phyloP scores from a whole-genome alignment of 1,140 invertebrate genomes.

The Macrosteles quadrilineatus region DNA sequence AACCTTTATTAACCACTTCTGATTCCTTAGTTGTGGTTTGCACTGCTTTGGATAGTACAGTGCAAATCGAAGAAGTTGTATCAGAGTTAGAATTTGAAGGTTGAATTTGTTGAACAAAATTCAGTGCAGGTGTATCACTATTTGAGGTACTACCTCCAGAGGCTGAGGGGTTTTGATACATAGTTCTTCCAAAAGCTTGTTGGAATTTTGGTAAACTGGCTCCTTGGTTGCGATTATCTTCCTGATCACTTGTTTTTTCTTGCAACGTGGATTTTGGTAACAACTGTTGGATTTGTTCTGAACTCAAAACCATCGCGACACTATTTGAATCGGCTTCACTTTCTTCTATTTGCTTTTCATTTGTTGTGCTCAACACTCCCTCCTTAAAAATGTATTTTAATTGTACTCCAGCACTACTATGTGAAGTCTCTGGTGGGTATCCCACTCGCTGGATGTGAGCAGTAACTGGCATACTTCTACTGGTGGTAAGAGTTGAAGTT shows the following conservation, averaged over 20 bases:
- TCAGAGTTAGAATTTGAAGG: conserved; percentile 14
- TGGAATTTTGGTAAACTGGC: conserved; percentile 70
- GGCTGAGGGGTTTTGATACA: conserved; percentile 42
- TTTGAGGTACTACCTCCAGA: conserved; percentile 6
- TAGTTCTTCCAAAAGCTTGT: conserved; percentile 72
- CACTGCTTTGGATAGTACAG: conserved; percentile 31
- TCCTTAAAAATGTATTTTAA: conserved; percentile 18
- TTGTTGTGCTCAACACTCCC: neutral
- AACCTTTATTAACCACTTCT: conserved; percentile 28
- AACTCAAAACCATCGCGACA: conserved; percentile 4
- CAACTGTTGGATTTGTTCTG: conserved; percentile 28
- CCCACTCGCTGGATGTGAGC: conserved; percentile 53
- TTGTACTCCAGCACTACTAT: neutral
- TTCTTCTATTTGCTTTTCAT: conserved; percentile 27
- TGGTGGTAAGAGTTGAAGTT: conserved; percentile 7
- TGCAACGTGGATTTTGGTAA: neutral
- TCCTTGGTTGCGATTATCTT: conserved; percentile 33
- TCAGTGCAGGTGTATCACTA: conserved; percentile 1
- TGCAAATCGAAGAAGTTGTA: conserved; percentile 14
- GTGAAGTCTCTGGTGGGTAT: conserved; percentile 43
- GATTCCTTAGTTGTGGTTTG: conserved; percentile 32
- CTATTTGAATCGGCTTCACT: conserved; percentile 8
- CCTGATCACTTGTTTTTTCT: conserved; percentile 25
- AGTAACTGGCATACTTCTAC: conserved; percentile 43
- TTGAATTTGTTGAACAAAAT: conserved; percentile 31